Percentiles rank a stretch among this genome's conserved stretches.
Conservation (phyloP, 2,888 invertebrate genomes). For the Abscondita cerata region DNA sequence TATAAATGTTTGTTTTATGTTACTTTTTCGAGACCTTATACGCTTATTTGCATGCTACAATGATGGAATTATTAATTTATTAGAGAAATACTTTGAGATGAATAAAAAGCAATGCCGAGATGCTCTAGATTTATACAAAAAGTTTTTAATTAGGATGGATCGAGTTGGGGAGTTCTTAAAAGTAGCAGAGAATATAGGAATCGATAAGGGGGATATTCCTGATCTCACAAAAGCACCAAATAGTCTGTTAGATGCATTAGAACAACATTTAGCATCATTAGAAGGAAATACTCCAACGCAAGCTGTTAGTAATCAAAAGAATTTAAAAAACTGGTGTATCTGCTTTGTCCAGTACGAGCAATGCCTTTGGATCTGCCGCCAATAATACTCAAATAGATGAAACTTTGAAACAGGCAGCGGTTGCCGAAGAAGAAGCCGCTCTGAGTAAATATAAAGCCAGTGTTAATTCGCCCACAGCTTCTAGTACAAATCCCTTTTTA, state of each 20-base stretch:
- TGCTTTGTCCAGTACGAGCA: conserved; percentile 86
- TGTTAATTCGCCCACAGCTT: conserved; percentile 77
- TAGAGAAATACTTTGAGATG: conserved; percentile 99
- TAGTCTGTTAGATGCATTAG: conserved; percentile 95
- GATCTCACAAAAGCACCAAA: conserved; percentile 98
- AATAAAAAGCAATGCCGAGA: conserved; percentile 99
- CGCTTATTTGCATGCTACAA: conserved; percentile 99
- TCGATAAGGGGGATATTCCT: conserved; percentile 99
- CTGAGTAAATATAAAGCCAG: conserved; percentile 95
- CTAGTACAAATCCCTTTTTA: conserved; percentile 85
- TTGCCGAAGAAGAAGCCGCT: conserved; percentile 96
- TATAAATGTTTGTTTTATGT: conserved; percentile 99
- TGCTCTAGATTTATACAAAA: conserved; percentile 98
- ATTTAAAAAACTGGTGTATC: conserved; percentile 89
- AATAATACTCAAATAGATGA: conserved; percentile 84
- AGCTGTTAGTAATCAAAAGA: conserved; percentile 85
- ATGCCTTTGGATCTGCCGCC: conserved; percentile 86
- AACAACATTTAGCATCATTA: conserved; percentile 92
- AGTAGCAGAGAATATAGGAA: conserved; percentile 89
- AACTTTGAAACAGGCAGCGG: conserved; percentile 81
- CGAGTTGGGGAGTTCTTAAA: conserved; percentile 98
- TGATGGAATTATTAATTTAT: conserved; percentile 97
- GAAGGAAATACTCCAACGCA: conserved; percentile 94
- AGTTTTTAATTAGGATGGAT: conserved; percentile 99
- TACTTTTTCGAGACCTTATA: conserved; percentile 98